Base-by-base conservation (phyloP, 2,113 vertebrate genomes). In the Mustela nigripes region DNA sequence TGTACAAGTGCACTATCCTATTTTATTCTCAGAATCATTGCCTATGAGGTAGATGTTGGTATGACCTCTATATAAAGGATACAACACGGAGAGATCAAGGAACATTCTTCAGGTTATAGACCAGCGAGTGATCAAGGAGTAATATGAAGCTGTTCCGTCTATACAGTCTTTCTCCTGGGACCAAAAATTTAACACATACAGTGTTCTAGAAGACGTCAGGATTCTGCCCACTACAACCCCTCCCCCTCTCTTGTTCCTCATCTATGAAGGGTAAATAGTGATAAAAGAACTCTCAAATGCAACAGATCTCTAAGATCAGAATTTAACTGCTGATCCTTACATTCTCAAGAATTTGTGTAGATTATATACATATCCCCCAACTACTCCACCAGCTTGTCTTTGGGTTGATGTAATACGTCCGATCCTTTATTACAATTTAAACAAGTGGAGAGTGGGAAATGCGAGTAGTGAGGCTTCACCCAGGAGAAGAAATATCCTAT, bases 191-290 rank as follows among this genome's bases (percentile, higher is more conserved):
- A 69, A 36, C 4, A 48, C 16, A 48, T 45, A 39, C 4, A 42
- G 7, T 8, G 8, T 71, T 26, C 48, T 28, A n/a, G 39, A 48
- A 19, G 22, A 74, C 78, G 39, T 76, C 4, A 19, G 16, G n/a
- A n/a, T 74, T 42, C 2, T 42, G 14, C 28, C 74, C 0, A 19
- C 3, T n/a, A 16, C 19, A 53, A 6, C 5, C 0, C 4, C 14
- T 87, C 1, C 2, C 15, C 1, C 6, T 63, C 33, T 78, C 24
- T 76, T 74, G 4, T 45, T 83, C 5, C 18, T 92, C 7, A 7
- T 16, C 15, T 39, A 58, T 3, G 15, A 78, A 73, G 33, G 12
- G 2, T 3, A 83, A 67, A 83, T 78, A 24, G 39, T 9, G 18
- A 31, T 26, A 4, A 91, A 28, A 89, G 45, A 78, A 86, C 48